These are phyloP conservation scores for Himantopus leucocephalus DNA, from an alignment of 2,113 vertebrate genomes.

Conservation along the genomic window DNA sequence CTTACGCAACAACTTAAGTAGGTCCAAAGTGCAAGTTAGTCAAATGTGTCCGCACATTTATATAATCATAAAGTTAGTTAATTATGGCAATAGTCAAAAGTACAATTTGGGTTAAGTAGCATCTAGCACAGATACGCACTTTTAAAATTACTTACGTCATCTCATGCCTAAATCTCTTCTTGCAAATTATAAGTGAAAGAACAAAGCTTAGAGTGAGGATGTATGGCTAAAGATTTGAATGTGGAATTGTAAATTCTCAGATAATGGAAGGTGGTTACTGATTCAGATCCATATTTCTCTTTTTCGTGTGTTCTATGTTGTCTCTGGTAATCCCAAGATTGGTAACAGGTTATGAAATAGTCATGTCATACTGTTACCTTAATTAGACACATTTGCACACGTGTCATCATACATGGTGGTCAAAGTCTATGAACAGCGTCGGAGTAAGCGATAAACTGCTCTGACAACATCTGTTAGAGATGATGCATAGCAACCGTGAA, in stretches of 20 bases:
- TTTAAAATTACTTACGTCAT: not conserved
- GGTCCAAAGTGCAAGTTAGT: conserved; percentile 31
- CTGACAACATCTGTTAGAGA: not conserved
- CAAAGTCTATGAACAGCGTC: not conserved
- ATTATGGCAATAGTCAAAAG: not conserved
- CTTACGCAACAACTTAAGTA: conserved; percentile 12
- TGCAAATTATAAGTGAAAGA: not conserved
- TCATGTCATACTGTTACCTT: not conserved
- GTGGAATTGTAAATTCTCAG: not conserved
- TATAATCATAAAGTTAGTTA: not conserved
- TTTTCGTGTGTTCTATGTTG: fast-evolving
- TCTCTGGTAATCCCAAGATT: not conserved
- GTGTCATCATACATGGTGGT: not conserved
- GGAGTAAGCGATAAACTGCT: not conserved
- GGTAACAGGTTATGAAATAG: not conserved
- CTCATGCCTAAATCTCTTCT: not conserved
- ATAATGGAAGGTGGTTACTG: not conserved
- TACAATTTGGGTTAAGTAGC: not conserved
- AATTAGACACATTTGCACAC: not conserved
- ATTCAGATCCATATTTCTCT: not conserved
- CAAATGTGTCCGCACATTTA: not conserved
- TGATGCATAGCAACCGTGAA: not conserved
- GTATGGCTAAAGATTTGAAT: not conserved
- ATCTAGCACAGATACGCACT: not conserved
- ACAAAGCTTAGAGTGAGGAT: not conserved